Percentiles rank a stretch among this genome's conserved stretches.
Conservation (phyloP, 2,113 vertebrate genomes). For the Typhlomys cinereus region DNA sequence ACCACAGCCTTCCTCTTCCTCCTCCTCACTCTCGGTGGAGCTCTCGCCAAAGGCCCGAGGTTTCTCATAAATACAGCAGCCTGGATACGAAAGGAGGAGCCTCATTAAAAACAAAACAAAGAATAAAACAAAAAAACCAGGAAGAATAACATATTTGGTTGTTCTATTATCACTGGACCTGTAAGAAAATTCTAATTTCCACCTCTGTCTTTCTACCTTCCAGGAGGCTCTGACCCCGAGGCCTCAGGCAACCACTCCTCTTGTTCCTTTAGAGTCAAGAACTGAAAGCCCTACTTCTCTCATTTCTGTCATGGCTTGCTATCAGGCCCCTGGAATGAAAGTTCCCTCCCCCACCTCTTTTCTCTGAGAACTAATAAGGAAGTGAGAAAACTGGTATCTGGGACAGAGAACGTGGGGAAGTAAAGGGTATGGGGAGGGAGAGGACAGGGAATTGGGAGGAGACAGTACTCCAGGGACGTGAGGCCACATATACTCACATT, state of each 20-base stretch:
- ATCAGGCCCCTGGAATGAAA: background rate
- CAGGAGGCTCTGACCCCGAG: background rate
- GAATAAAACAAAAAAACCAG: too few species aligned
- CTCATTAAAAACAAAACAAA: too few species aligned
- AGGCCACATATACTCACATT: slow-evolving; percentile 87
- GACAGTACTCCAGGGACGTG: background rate
- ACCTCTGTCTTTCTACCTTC: background rate
- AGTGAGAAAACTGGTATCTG: background rate
- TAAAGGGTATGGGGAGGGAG: background rate
- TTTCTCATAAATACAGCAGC: slow-evolving; percentile 96
- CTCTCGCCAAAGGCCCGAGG: slow-evolving; percentile 93
- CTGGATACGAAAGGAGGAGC: slow-evolving; percentile 79
- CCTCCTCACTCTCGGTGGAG: slow-evolving; percentile 94
- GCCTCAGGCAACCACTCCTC: background rate
- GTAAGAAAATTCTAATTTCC: background rate
- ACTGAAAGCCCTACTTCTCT: background rate
- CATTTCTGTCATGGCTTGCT: background rate
- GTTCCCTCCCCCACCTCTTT: background rate
- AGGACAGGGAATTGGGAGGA: background rate
- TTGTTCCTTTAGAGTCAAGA: background rate
- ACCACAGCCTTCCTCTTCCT: slow-evolving; percentile 90
- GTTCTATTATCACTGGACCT: background rate
- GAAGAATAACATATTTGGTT: background rate
- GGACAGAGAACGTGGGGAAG: background rate
- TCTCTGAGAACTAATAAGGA: background rate